A percentile compares a stretch with the other conserved stretches of the same genome.
Evolutionary conservation across 2,888 invertebrate genomes (phyloP).

Genomic region (Heliconius sara): DNA sequence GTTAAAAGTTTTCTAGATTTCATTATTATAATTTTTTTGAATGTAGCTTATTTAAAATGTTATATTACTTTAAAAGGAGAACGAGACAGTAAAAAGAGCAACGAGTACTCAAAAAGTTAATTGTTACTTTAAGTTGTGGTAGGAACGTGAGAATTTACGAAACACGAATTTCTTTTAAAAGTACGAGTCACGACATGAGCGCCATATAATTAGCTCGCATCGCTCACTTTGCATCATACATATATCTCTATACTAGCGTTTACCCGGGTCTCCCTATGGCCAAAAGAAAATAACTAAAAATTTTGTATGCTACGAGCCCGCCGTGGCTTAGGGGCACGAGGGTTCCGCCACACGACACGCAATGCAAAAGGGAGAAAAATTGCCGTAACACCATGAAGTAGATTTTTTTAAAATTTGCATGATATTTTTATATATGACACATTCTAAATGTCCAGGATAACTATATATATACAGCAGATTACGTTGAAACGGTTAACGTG

Average conservation of each 20-base stretch:
- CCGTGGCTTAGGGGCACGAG: too few relatives aligned
- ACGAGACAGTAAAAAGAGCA: background rate
- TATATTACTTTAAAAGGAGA: background rate
- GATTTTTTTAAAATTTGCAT: too few relatives aligned
- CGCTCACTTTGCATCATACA: background rate
- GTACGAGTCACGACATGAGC: slow-evolving; percentile 18
- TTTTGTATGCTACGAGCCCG: too few relatives aligned
- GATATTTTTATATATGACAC: too few relatives aligned
- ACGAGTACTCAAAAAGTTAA: background rate
- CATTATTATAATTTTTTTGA: background rate
- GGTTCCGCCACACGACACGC: too few relatives aligned
- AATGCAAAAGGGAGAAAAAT: too few relatives aligned
- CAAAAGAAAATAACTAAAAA: background rate
- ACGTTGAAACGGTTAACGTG: too few relatives aligned
- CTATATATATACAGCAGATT: too few relatives aligned
- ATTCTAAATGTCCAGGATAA: too few relatives aligned
- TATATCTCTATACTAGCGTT: background rate
- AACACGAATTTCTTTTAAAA: slow-evolving; percentile 3
- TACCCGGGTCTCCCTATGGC: background rate
- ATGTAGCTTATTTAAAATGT: background rate
- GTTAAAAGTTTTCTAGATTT: background rate
- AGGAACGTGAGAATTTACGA: background rate
- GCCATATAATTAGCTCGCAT: slow-evolving; percentile 8
- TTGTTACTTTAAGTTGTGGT: background rate
- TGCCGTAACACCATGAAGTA: too few relatives aligned